phyloP scores from a whole-genome alignment of 2,113 vertebrate genomes.

The pig (Sus scrofa) region T2T-Sscrofa CM000826.6:29194001-29194500 shows the following conservation, averaged over 20 bases:
- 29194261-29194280: slow-evolving; percentile 38
- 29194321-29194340: slow-evolving; percentile 67
- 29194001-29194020: background rate
- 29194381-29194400: slow-evolving; percentile 58
- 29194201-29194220: background rate
- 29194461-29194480: slow-evolving; percentile 81
- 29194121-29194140: slow-evolving; percentile 44
- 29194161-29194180: slow-evolving; percentile 29
- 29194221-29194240: background rate
- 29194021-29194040: background rate
- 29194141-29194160: background rate
- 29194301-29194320: slow-evolving; percentile 65
- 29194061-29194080: background rate
- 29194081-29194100: background rate
- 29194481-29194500: slow-evolving; percentile 59
- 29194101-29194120: slow-evolving; percentile 29
- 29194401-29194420: slow-evolving; percentile 49
- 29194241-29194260: slow-evolving; percentile 10
- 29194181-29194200: slow-evolving; percentile 47
- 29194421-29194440: slow-evolving; percentile 68
- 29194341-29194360: slow-evolving; percentile 4
- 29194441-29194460: slow-evolving; percentile 81
- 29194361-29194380: slow-evolving; percentile 64
- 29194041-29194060: background rate
- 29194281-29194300: slow-evolving; percentile 32